Conservation (phyloP, 2,113 vertebrate species). For the Hyla sarda region DNA sequence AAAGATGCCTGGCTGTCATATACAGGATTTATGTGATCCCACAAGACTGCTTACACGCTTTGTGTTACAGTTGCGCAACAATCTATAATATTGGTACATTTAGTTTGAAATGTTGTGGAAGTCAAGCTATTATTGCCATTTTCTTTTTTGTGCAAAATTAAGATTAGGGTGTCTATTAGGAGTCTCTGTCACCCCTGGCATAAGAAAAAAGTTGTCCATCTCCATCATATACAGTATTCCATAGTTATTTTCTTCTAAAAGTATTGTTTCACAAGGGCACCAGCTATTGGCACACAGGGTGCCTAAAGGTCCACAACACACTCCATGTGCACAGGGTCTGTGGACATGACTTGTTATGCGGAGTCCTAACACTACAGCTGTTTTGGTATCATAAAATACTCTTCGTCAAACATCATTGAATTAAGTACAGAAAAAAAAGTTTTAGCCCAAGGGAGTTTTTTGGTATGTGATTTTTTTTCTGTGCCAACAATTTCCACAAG, state of each 20-base stretch:
- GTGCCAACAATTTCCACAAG: constrained; percentile 65
- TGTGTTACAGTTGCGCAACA: too few relatives aligned
- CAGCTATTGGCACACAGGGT: neutral
- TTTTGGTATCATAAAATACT: constrained; percentile 12
- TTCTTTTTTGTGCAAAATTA: neutral
- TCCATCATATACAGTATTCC: too few relatives aligned
- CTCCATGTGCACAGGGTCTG: neutral
- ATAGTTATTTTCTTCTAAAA: neutral
- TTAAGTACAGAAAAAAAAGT: constrained; percentile 10
- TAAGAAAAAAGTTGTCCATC: too few relatives aligned
- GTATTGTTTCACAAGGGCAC: neutral
- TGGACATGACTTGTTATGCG: neutral
- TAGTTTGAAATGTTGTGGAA: too few relatives aligned
- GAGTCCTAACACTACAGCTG: constrained; percentile 34
- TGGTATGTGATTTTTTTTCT: constrained; percentile 43
- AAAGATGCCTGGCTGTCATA: too few relatives aligned
- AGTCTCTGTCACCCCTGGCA: neutral
- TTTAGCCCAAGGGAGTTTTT: constrained; percentile 40
- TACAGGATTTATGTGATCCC: too few relatives aligned
- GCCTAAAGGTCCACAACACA: neutral
- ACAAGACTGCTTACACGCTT: too few relatives aligned
- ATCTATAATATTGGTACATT: too few relatives aligned
- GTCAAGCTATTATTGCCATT: too few relatives aligned
- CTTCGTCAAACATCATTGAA: constrained; percentile 21
- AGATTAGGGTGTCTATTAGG: neutral